Evolutionary conservation across 2,888 invertebrate species (phyloP).

Genomic region (Nyleta sp.): DNA sequence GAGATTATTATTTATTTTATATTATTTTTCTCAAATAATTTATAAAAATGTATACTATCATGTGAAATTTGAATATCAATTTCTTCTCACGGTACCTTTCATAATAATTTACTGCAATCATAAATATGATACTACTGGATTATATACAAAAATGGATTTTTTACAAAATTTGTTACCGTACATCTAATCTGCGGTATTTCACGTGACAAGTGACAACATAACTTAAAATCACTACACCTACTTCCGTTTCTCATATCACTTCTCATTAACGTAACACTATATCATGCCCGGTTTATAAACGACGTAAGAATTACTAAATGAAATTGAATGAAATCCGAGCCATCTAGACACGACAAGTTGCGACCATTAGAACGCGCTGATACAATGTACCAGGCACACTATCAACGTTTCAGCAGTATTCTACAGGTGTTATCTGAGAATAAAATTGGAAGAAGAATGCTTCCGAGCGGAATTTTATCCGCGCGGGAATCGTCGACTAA

Average conservation of each 20-base stretch:
- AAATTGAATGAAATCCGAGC: conserved; percentile 36
- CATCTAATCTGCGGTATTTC: conserved; percentile 24
- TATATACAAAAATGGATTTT: no score
- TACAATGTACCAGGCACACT: conserved; percentile 1
- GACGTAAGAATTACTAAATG: conserved; percentile 38
- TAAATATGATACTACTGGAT: no score
- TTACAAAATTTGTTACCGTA: not conserved
- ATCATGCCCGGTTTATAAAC: conserved; percentile 23
- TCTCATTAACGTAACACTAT: conserved; percentile 51
- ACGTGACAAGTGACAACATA: conserved; percentile 37
- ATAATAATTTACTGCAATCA: no score
- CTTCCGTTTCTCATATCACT: conserved; percentile 58
- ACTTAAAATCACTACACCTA: conserved; percentile 51
- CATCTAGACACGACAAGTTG: conserved; percentile 23
- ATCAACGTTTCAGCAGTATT: conserved; percentile 32
- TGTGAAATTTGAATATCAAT: no score
- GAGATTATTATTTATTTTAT: no score
- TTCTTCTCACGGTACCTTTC: no score
- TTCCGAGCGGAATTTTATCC: conserved; percentile 34
- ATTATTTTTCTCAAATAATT: no score
- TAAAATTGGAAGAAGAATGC: conserved; percentile 36
- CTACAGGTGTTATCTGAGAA: conserved; percentile 53
- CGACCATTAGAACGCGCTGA: conserved; percentile 37
- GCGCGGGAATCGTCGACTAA: conserved; percentile 14
- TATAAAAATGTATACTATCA: no score